phyloP scores from a whole-genome alignment of 2,888 invertebrate genomes.

The Nephrotoma appendiculata region DNA sequence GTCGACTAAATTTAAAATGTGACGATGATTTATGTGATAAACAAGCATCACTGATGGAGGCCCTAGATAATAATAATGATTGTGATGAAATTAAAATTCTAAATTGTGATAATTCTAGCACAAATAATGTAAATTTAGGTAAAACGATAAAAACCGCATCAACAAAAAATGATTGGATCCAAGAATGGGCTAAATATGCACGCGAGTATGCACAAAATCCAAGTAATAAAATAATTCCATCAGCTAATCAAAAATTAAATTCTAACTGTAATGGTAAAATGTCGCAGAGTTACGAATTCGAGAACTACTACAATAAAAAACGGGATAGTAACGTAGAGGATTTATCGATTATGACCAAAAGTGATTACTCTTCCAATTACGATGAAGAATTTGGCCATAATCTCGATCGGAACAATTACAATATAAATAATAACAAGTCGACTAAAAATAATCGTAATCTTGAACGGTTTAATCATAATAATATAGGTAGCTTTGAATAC shows the following conservation, averaged over 20 bases:
- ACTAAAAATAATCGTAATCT: slow-evolving; percentile 1
- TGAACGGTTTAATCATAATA: slow-evolving; percentile 13
- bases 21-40: not conserved
- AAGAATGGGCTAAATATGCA: slow-evolving; percentile 49
- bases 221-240: slow-evolving; percentile 1
- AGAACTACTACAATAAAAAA: slow-evolving; percentile 7
- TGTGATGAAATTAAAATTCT: not conserved
- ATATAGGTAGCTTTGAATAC: slow-evolving; percentile 28
- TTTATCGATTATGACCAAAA: slow-evolving; percentile 5
- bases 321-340: slow-evolving; percentile 4
- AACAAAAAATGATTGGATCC: slow-evolving; percentile 40
- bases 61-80: not conserved
- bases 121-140: not conserved
- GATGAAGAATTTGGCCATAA: slow-evolving; percentile 11
- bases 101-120: slow-evolving; percentile 1
- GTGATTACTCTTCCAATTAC: not conserved
- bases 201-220: slow-evolving; percentile 16
- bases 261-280: slow-evolving; percentile 16
- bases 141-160: slow-evolving; percentile 22
- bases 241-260: slow-evolving; percentile 13
- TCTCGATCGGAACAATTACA: slow-evolving; percentile 8
- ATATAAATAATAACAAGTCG: not conserved
- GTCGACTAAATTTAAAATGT: not conserved
- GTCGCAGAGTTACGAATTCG: slow-evolving; percentile 31
- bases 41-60: not conserved